phyloP scores from a whole-genome alignment of 2,113 vertebrate species.

The Onychostruthus taczanowskii region DNA sequence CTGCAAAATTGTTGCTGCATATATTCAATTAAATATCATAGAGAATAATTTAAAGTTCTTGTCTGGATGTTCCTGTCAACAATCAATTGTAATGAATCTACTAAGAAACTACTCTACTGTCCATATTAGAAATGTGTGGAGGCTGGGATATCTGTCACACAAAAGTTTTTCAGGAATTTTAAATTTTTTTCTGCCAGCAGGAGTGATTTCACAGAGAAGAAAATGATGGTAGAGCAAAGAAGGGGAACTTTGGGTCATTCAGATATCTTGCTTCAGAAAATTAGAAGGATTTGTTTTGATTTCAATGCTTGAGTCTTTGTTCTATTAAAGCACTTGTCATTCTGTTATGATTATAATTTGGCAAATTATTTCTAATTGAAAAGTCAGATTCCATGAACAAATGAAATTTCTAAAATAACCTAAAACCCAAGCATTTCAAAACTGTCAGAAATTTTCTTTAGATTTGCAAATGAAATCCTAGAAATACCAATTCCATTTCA shows the following conservation, averaged over 20 bases:
- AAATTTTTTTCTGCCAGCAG: not conserved
- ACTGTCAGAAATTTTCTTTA: not conserved
- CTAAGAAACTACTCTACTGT: not conserved
- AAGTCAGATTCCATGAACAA: not conserved
- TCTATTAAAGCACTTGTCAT: conserved; percentile 36
- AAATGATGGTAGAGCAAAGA: not conserved
- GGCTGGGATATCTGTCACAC: not conserved
- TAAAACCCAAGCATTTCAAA: not conserved
- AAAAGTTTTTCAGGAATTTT: not conserved
- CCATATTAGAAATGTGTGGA: not conserved
- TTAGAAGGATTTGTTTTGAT: conserved; percentile 44
- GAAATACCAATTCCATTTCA: not conserved
- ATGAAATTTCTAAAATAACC: not conserved
- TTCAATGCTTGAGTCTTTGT: conserved; percentile 14
- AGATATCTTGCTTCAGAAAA: conserved; percentile 22
- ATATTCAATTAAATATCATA: not conserved
- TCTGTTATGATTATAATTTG: conserved; percentile 46
- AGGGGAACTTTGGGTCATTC: not conserved
- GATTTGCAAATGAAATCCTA: not conserved
- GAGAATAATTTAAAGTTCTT: not conserved
- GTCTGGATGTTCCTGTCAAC: not conserved
- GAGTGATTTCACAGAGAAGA: not conserved
- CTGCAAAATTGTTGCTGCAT: not conserved
- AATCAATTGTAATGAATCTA: not conserved
- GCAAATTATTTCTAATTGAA: conserved; percentile 48